Evolutionary conservation across 2,888 invertebrate species (phyloP).

Genomic region (Micropterix aruncella): DNA sequence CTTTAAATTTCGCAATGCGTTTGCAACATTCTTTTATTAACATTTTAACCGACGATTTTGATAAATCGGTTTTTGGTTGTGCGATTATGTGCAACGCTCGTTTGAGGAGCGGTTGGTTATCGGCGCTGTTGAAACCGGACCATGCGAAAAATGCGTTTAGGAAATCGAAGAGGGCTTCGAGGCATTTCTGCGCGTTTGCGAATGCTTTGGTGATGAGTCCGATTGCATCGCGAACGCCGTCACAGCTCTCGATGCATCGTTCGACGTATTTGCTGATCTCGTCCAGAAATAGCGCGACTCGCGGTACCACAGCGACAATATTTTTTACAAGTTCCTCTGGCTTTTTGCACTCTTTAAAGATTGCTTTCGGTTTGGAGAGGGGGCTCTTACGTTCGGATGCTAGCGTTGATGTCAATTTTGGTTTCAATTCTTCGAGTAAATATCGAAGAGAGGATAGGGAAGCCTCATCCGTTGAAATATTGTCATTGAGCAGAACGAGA

Average conservation of each 20-base stretch:
- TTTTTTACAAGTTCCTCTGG: conserved; percentile 21
- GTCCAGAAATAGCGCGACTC: conserved; percentile 28
- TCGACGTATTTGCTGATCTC: conserved; percentile 21
- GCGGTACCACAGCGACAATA: conserved; percentile 27
- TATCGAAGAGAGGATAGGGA: conserved; percentile 5
- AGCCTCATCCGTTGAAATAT: conserved; percentile 13
- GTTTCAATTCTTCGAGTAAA: conserved; percentile 41
- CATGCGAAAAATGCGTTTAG: conserved; percentile 33
- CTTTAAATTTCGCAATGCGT: conserved; percentile 29
- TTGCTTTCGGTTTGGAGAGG: conserved; percentile 3
- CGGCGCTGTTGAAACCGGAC: conserved; percentile 26
- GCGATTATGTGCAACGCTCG: conserved; percentile 11
- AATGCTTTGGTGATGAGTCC: conserved; percentile 37
- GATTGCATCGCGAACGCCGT: conserved; percentile 40
- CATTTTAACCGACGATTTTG: conserved; percentile 17
- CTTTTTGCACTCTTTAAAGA: conserved; percentile 12
- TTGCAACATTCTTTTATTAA: conserved; percentile 18
- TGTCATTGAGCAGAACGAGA: conserved; percentile 7
- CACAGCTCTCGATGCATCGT: conserved; percentile 30
- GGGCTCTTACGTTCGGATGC: conserved; percentile 11
- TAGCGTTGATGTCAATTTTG: conserved; percentile 35
- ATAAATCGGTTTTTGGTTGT: neutral
- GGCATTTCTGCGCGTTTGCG: conserved; percentile 28
- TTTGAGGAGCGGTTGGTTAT: conserved; percentile 19
- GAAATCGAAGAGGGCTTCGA: conserved; percentile 23